These are phyloP conservation scores for Theodoxus fluviatilis DNA, from an alignment of 2,888 invertebrate genomes.

Conservation along the genomic window DNA sequence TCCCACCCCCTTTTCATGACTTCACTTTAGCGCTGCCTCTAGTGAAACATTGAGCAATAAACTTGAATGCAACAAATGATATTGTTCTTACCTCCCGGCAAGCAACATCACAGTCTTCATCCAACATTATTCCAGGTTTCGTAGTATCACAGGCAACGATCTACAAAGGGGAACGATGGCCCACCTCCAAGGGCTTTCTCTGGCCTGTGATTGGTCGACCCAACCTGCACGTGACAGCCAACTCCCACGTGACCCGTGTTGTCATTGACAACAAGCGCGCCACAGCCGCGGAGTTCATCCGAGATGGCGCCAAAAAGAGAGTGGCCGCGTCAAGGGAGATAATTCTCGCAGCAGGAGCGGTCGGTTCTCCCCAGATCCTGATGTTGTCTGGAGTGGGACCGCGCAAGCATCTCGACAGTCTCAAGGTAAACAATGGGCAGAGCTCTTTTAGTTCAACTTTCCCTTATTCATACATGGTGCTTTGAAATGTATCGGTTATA, in stretches of 20 bases:
- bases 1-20: too few species aligned
- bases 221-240: constrained; percentile 44
- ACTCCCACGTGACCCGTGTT: constrained; percentile 42
- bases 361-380: constrained; percentile 59
- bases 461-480: too few species aligned
- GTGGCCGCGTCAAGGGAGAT: constrained; percentile 45
- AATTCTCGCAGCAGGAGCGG: constrained; percentile 57
- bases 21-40: too few species aligned
- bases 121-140: constrained; percentile 35
- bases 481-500: too few species aligned
- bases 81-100: too few species aligned
- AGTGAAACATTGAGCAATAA: too few species aligned
- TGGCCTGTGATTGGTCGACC: constrained; percentile 41
- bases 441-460: constrained; percentile 59
- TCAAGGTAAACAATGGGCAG: constrained; percentile 67
- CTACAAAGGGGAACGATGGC: constrained; percentile 49
- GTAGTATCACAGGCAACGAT: constrained; percentile 39
- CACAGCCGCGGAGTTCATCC: constrained; percentile 44
- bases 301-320: constrained; percentile 32
- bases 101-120: too few species aligned
- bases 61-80: too few species aligned
- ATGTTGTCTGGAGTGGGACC: constrained; percentile 62
- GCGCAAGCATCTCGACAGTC: constrained; percentile 46
- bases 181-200: constrained; percentile 54
- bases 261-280: constrained; percentile 44